phyloP scores from a whole-genome alignment of 2,797 vertebrate genomes.

The Anguilla pacifica region DNA sequence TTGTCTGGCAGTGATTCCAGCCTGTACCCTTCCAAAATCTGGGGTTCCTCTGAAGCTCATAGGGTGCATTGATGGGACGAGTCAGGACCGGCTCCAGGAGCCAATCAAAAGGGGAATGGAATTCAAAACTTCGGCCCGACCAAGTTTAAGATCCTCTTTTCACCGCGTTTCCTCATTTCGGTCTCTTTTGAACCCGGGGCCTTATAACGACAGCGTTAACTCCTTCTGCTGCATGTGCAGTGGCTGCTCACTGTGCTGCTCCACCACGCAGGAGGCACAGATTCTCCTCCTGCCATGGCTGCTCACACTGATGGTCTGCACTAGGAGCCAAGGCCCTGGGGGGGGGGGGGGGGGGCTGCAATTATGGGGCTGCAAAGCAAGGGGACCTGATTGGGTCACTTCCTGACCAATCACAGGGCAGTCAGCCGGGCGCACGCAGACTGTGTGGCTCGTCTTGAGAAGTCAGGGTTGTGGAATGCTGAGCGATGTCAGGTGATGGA shows the following conservation, averaged over 20 bases:
- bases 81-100: neutral
- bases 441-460: neutral
- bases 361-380: neutral
- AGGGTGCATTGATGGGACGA: neutral
- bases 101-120: neutral
- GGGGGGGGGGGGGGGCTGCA: neutral
- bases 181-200: neutral
- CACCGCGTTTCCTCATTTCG: neutral
- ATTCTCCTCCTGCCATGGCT: neutral
- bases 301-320: neutral
- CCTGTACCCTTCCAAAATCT: neutral
- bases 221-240: neutral
- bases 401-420: neutral
- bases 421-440: neutral
- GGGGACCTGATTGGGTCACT: neutral
- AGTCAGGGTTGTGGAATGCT: neutral
- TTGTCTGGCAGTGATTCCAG: neutral
- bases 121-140: neutral
- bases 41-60: neutral
- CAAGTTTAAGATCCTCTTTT: neutral
- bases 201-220: neutral
- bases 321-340: neutral
- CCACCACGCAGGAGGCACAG: neutral
- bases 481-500: neutral
- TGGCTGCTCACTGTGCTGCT: too few species aligned